phyloP scores from a whole-genome alignment of 2,113 vertebrate species.

The Numida meleagris region DNA sequence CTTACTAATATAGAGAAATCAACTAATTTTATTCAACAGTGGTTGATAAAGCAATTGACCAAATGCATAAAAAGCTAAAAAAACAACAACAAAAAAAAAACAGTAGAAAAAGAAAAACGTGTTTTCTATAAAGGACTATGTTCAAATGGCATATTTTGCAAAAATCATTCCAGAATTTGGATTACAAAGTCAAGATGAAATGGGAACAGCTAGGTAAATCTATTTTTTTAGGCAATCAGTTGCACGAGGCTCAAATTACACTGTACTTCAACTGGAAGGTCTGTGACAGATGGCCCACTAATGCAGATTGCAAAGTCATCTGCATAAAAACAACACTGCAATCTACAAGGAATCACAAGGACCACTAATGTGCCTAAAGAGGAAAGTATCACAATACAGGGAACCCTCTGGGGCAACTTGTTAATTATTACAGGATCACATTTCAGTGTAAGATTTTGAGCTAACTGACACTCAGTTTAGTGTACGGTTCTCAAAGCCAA shows the following conservation, averaged over 20 bases:
- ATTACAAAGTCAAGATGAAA: background rate
- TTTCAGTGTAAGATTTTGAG: conserved; percentile 13
- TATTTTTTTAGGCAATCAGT: background rate
- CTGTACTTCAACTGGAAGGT: conserved; percentile 13
- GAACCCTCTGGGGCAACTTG: conserved; percentile 1
- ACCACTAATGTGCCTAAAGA: conserved; percentile 8
- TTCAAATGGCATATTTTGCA: background rate
- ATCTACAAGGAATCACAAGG: conserved; percentile 28
- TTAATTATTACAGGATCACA: conserved; percentile 45
- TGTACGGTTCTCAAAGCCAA: background rate
- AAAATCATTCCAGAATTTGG: background rate
- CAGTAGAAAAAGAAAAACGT: background rate
- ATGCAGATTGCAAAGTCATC: background rate
- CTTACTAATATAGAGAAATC: background rate
- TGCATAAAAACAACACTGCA: background rate
- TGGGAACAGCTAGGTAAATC: background rate
- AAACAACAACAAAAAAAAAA: background rate
- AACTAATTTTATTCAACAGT: background rate
- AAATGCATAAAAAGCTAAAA: background rate
- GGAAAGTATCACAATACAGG: background rate
- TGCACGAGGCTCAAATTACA: background rate
- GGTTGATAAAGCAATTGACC: background rate
- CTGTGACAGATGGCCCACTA: conserved; percentile 47
- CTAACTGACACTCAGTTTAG: conserved; percentile 16
- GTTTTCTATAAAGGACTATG: background rate